Evolutionary conservation across 2,113 vertebrate species (phyloP), one percentile per base, ranked within the genome.

Genomic region (Salvelinus fontinalis): DNA sequence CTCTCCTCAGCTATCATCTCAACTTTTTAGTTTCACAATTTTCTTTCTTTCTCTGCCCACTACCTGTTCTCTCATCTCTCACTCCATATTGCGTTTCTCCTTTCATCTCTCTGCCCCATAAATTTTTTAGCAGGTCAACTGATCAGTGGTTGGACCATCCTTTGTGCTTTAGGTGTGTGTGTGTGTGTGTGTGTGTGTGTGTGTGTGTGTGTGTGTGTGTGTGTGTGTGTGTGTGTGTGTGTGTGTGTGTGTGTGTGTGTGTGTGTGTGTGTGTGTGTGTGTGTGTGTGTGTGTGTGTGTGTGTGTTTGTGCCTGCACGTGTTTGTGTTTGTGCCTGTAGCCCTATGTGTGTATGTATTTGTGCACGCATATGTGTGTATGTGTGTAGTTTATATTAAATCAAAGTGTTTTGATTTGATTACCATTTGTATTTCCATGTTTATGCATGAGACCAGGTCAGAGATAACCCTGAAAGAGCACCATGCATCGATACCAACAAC

Each of bases 121-220:
- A 79, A 89, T 89, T 88, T 90, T 88, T 91, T 80, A 92, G 69
- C 76, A 87, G 87, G 84, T 87, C 85, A 90, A 73, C 77, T 70
- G 88, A 88, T 85, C 79, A 77, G 26, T 74, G 68, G 39, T 49
- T 39, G 7, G n/a, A 62, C 2, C 34, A 16, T 14, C 39, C 4
- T 70, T 8, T 12, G 16, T 44, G 39, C 39, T 39, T 39, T 39
- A 39, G 8, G 27, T 27, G 27, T 27, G 27, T 27, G 29, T 29
- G 27, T 29, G 3, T 29, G 5, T 34, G 34, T 39, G 34, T 9
- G 34, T 39, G 7, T 39, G 34, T 9, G 34, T 39, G 5, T 39
- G 7, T 44, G 39, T 44, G 39, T 44, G 39, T 44, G 34, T 39
- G 31, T 34, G 31, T 34, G 4, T 34, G 31, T 34, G 31, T 34